Evolutionary conservation across 1,140 invertebrate genomes (phyloP).

Genomic region (Brachionus plicatilis): DNA sequence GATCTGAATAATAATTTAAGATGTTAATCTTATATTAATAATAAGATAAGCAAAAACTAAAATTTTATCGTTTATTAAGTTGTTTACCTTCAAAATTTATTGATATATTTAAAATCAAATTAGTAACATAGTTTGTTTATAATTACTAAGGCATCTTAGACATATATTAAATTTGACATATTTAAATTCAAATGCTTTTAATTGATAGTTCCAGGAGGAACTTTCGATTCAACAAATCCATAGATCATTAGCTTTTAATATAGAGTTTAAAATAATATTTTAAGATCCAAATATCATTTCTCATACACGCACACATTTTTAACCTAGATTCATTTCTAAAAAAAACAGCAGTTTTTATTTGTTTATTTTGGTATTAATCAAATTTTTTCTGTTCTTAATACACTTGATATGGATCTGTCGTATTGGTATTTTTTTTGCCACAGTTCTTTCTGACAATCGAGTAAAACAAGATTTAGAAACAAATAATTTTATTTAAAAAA

Average conservation of each 20-base stretch:
- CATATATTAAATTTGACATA: background rate
- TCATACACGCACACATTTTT: background rate
- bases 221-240: background rate
- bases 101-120: background rate
- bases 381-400: background rate
- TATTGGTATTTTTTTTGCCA: too few relatives aligned
- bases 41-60: background rate
- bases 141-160: background rate
- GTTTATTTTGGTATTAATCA: background rate
- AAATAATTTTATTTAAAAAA: too few relatives aligned
- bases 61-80: background rate
- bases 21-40: background rate
- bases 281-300: background rate
- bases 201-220: background rate
- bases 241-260: background rate
- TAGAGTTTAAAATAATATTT: background rate
- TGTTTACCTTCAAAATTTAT: background rate
- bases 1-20: background rate
- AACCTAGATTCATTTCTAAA: background rate
- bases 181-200: background rate
- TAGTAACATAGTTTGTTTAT: background rate
- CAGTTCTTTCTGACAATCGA: too few relatives aligned
- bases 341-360: background rate
- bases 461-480: too few relatives aligned
- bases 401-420: too few relatives aligned